Evolutionary conservation across 2,888 invertebrate species (phyloP), one percentile per base, ranked within the genome.

Genomic region (Stratiomys singularior): DNA sequence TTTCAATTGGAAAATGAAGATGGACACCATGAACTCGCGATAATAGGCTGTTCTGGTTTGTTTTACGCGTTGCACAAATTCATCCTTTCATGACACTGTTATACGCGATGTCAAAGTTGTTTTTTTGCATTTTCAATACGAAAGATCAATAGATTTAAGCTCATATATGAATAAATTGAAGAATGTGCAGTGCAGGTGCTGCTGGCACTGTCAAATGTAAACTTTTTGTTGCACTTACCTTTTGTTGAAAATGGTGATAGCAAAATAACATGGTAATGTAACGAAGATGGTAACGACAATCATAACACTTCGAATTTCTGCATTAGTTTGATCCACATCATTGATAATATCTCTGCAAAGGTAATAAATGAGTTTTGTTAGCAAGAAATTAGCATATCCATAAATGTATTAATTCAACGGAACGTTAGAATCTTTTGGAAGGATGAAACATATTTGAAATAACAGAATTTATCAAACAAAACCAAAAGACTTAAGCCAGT

Each of bases 201-300:
- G 79, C 77, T 69, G 66, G n/a, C n/a, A n/a, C n/a, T n/a, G n/a
- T n/a, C n/a, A n/a, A 74, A 79, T 79, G 79, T 77, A 79, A 79
- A 79, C n/a, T 79, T 69, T 79, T 79, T 74, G 69, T 60, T 76
- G 76, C 76, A 71, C 69, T 47, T 74, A 18, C 47, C 27, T 25
- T 69, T 56, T 44, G n/a, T n/a, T n/a, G n/a, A n/a, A 28, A 58
- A 37, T 23, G 76, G 5, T 46, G 46, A 46, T 63, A 64, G 18
- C 28, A 64, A 64, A 64, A 28, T n/a, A 64, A 13, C 28, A 64
- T 64, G 25, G 64, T 64, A 28, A 13, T 28, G 64, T 44, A 9
- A 44, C 44, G 13, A 44, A 44, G 44, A 44, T 44, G 44, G 44
- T n/a, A n/a, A n/a, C 44, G 44, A 13, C 13, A 13, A 9, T 44